A percentile compares a stretch with the other conserved stretches of the same genome.
phyloP scores from a whole-genome alignment of 1,140 invertebrate genomes.

The Xylocopa sonorina region DNA sequence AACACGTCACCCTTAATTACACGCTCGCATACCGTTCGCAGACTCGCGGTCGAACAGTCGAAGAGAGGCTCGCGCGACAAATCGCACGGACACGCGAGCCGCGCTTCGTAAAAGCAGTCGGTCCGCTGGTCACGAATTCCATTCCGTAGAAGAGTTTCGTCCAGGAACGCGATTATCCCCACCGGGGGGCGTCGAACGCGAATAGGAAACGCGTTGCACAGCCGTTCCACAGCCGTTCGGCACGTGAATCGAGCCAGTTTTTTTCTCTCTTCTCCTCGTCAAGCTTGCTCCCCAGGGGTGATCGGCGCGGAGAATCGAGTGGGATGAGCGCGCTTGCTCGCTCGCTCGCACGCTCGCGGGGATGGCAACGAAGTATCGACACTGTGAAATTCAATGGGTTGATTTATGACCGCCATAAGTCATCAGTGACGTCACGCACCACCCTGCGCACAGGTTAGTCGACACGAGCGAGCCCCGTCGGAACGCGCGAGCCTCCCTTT shows the following conservation, averaged over 20 bases:
- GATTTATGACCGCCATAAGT: conserved; percentile 73
- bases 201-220: neutral
- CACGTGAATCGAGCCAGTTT: neutral
- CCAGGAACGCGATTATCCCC: neutral
- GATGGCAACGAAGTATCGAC: conserved; percentile 68
- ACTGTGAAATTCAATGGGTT: conserved; percentile 73
- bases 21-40: too few species aligned
- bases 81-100: neutral
- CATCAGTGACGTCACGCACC: conserved; percentile 67
- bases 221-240: neutral
- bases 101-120: neutral
- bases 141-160: neutral
- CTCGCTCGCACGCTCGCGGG: too few species aligned
- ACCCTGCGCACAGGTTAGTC: conserved; percentile 48
- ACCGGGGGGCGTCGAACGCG: neutral
- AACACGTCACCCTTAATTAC: too few species aligned
- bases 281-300: conserved; percentile 26
- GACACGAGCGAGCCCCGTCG: conserved; percentile 36
- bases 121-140: neutral
- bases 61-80: neutral
- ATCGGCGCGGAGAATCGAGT: conserved; percentile 32
- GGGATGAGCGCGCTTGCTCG: too few species aligned
- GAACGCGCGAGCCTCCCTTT: conserved; percentile 45
- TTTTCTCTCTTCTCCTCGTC: conserved; percentile 13
- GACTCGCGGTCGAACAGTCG: neutral